phyloP scores from a whole-genome alignment of 2,888 invertebrate genomes.

The Drosophila infuscata region DNA sequence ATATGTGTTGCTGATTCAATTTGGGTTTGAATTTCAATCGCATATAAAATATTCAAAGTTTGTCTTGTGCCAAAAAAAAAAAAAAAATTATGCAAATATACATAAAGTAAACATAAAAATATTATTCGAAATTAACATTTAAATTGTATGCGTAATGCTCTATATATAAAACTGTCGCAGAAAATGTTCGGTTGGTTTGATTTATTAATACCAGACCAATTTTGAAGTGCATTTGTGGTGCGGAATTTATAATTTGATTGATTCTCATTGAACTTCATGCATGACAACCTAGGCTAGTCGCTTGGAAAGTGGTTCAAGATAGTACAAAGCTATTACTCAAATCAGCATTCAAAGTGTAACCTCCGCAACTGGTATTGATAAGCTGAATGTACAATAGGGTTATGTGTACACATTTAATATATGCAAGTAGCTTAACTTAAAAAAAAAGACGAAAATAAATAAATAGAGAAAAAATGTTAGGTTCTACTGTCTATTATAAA shows the following conservation, averaged over 20 bases:
- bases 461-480: background rate
- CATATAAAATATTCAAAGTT: constrained; percentile 68
- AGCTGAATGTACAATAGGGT: background rate
- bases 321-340: constrained; percentile 8
- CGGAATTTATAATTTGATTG: constrained; percentile 63
- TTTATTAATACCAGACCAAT: constrained; percentile 52
- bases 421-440: background rate
- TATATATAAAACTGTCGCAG: constrained; percentile 68
- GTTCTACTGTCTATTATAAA: background rate
- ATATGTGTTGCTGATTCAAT: constrained; percentile 60
- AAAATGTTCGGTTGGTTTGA: constrained; percentile 46
- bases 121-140: constrained; percentile 65
- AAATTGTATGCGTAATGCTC: constrained; percentile 57
- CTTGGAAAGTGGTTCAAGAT: background rate
- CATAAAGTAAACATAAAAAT: constrained; percentile 14
- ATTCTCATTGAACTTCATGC: constrained; percentile 15
- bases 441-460: background rate
- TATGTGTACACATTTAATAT: background rate
- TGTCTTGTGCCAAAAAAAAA: constrained; percentile 73
- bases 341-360: constrained; percentile 35
- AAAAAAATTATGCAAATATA: constrained; percentile 7
- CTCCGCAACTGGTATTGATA: constrained; percentile 11
- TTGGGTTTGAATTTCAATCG: constrained; percentile 51
- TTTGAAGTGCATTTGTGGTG: constrained; percentile 67
- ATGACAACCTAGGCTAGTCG: constrained; percentile 8